Conservation (phyloP, 2,888 invertebrate genomes). For the Hanleya hanleyi region DNA sequence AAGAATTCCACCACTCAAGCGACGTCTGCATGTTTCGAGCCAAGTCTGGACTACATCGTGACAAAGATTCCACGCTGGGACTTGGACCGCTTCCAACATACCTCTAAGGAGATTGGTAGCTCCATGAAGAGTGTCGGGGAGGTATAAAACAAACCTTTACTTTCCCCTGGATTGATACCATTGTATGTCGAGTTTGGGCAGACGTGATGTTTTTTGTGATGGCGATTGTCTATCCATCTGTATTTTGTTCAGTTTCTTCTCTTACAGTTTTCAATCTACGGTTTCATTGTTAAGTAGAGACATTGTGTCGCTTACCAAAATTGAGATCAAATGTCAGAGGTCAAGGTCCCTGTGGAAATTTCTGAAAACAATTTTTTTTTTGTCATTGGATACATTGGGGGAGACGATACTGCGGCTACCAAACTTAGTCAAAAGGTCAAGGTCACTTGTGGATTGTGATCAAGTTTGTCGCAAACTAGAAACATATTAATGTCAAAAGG, state of each 20-base stretch:
- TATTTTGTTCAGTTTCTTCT: not conserved
- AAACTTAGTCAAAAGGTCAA: no score
- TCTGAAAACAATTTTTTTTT: no score
- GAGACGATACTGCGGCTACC: no score
- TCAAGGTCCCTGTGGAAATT: no score
- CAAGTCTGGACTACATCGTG: conserved; percentile 69
- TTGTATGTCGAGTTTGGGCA: not conserved
- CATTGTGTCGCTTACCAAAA: no score
- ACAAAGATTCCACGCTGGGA: conserved; percentile 70
- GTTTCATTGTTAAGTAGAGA: no score
- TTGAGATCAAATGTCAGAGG: no score
- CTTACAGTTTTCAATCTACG: no score
- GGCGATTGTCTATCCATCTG: not conserved
- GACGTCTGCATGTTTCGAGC: conserved; percentile 69
- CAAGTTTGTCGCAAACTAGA: no score
- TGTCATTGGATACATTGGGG: no score
- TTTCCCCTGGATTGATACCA: not conserved
- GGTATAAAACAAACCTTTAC: conserved; percentile 34
- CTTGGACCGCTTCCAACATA: conserved; percentile 62
- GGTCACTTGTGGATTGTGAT: no score
- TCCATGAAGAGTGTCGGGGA: conserved; percentile 71
- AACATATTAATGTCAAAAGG: no score
- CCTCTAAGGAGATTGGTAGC: conserved; percentile 63
- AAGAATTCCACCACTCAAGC: conserved; percentile 60
- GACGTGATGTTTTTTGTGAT: not conserved